Evolutionary conservation across 2,113 vertebrate species (phyloP).

Genomic region (Sphaerodactylus townsendi): DNA sequence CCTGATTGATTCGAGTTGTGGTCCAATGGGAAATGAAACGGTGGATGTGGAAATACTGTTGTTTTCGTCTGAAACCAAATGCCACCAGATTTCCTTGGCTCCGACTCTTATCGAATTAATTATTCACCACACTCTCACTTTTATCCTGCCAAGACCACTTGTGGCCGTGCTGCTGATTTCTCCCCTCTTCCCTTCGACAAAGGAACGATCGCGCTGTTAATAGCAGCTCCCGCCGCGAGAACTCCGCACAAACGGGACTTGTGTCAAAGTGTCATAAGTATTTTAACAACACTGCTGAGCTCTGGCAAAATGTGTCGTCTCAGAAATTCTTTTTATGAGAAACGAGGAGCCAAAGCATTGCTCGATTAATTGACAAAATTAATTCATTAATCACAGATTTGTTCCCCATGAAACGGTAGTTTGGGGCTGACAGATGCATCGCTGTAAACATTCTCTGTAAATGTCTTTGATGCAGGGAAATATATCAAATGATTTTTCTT

Average conservation of each 20-base stretch:
- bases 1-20: not conserved
- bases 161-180: slow-evolving; percentile 38
- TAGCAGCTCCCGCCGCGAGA: slow-evolving; percentile 18
- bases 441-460: not conserved
- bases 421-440: not conserved
- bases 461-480: not conserved
- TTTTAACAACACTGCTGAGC: not conserved
- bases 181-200: slow-evolving; percentile 7
- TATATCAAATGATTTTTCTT: not conserved
- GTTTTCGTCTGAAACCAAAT: slow-evolving; percentile 1
- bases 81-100: slow-evolving; percentile 10
- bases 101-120: slow-evolving; percentile 23
- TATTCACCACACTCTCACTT: not conserved
- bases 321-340: not conserved
- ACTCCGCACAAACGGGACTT: slow-evolving; percentile 7
- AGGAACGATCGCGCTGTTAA: slow-evolving; percentile 32
- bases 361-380: not conserved
- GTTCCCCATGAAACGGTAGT: not conserved
- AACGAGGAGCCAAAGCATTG: not conserved
- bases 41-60: not conserved
- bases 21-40: not conserved
- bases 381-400: not conserved
- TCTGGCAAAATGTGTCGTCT: not conserved
- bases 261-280: not conserved
- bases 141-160: slow-evolving; percentile 36